Base-by-base conservation (phyloP, 2,797 vertebrate genomes). In the Podarcis siculus region DNA sequence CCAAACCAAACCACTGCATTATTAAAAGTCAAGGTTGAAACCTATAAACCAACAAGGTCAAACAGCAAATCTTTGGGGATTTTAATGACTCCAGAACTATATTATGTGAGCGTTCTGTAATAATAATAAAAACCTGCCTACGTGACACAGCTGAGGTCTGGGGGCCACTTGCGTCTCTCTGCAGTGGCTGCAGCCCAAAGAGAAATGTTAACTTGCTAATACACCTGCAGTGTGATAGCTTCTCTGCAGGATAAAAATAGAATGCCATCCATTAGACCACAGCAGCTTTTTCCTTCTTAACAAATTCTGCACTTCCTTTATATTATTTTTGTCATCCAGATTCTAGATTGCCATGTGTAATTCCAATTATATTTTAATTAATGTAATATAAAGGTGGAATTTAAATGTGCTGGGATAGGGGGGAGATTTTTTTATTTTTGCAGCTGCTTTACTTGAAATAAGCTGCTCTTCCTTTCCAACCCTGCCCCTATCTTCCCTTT, bases 201-300 rank as follows among this genome's bases (percentile, higher is more conserved):
- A 90, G 35, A 84, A 86, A 87, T 79, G 69, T 83, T 83, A 83
- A 87, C n/a, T 87, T 66, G 42, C 85, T 87, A 87, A 87, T 87
- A 55, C 76, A 84, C 67, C 85, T 87, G 89, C 76, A 90, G 84
- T 75, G 77, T 87, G 76, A 87, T 90, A 84, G 76, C 76, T 84
- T 79, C 77, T 84, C 81, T 84, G 58, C 58, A 79, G 85, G 77
- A 73, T 90, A 87, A 90, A 90, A 87, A 87, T 87, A 87, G 69
- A 58, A 84, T 45, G 6, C 32, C 58, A 67, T 90, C 81, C 82
- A 79, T 87, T 90, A 87, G 55, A 75, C 32, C 45, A 87, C 76
- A 90, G 19, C 39, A 73, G 37, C 76, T 23, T 86, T 83, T 87
- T 39, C 49, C 77, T 80, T 72, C 39, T 73, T 80, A 75, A 83